Evolutionary conservation across 2,888 invertebrate genomes (phyloP).

Genomic region (Gastrophysa polygoni): DNA sequence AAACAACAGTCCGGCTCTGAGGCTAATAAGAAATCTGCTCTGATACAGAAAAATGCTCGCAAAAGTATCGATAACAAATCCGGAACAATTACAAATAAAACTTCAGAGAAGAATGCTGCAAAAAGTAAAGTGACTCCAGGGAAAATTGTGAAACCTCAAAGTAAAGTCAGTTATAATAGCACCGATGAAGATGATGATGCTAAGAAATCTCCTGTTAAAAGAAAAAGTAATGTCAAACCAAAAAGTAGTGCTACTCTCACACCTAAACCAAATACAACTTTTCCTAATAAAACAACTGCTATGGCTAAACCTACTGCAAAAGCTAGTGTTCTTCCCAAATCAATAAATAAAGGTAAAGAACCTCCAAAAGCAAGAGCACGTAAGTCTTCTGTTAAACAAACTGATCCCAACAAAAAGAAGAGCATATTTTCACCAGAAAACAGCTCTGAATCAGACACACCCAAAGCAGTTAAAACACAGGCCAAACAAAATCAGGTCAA

Average conservation of each 20-base stretch:
- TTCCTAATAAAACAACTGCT: constrained; percentile 23
- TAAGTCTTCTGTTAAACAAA: constrained; percentile 31
- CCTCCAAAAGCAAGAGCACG: constrained; percentile 27
- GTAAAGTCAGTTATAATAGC: constrained; percentile 19
- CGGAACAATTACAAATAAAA: constrained; percentile 29
- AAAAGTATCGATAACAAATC: constrained; percentile 49
- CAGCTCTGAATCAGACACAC: constrained; percentile 68
- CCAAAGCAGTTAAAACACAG: constrained; percentile 26
- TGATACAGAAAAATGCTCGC: constrained; percentile 49
- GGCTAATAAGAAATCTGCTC: constrained; percentile 49
- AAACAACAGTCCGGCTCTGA: constrained; percentile 49
- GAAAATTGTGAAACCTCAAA: constrained; percentile 49
- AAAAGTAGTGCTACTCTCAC: constrained; percentile 69
- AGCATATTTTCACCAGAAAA: constrained; percentile 86
- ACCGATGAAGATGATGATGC: constrained; percentile 41
- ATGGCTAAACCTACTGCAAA: constrained; percentile 22
- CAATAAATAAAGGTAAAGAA: constrained; percentile 29
- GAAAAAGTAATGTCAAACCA: constrained; percentile 65
- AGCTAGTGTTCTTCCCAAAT: constrained; percentile 21
- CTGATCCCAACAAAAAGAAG: constrained; percentile 66
- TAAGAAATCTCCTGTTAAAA: constrained; percentile 53
- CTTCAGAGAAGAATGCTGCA: constrained; percentile 32
- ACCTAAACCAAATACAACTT: constrained; percentile 57
- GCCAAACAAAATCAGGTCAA: constrained; percentile 30
- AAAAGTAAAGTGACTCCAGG: constrained; percentile 52